Evolutionary conservation across 2,888 invertebrate species (phyloP), one percentile per base, ranked within the genome.

Genomic region (Athalia cordata): DNA sequence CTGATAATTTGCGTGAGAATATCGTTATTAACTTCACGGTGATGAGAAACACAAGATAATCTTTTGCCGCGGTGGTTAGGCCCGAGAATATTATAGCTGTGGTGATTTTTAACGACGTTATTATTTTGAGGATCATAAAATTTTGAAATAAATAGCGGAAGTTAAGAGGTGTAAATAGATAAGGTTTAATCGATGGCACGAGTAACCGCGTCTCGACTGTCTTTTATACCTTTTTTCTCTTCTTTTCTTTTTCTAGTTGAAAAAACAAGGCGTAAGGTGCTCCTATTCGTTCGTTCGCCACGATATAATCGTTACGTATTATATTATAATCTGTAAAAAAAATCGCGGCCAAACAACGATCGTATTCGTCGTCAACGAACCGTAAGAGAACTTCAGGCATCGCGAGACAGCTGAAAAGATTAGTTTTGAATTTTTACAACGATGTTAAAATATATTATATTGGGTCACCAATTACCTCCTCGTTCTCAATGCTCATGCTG

Each of bases 341-440:
- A 57, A 72, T 72, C 72, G 29, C 29, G 43, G 66, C 47, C 66
- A n/a, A 47, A 52, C 9, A 4, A 8, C 29, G 64, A 8, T 7
- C 64, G 64, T n/a, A 11, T 15, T 72, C 52, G 47, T 72, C 72
- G 47, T 72, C 72, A 72, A 72, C 72, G 72, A 72, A 72, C 72
- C 72, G 43, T 55, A 55, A 55, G n/a, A 29, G n/a, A 29, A 29
- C 29, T 29, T 29, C 29, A 29, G 29, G 29, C 29, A 29, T 29
- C 29, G 29, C 29, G 55, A 52, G 55, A 68, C 29, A 15, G 43
- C 68, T 15, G 5, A 7, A 29, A 64, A 64, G 29, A 3, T 11
- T 67, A 68, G 68, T 68, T 68, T n/a, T 52, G 55, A n/a, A 11
- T n/a, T 55, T 52, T 55, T 29, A 29, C 29, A 29, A 0, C 29